Evolutionary conservation across 2,888 invertebrate species (phyloP).

Genomic region (Flexamia atlantica): DNA sequence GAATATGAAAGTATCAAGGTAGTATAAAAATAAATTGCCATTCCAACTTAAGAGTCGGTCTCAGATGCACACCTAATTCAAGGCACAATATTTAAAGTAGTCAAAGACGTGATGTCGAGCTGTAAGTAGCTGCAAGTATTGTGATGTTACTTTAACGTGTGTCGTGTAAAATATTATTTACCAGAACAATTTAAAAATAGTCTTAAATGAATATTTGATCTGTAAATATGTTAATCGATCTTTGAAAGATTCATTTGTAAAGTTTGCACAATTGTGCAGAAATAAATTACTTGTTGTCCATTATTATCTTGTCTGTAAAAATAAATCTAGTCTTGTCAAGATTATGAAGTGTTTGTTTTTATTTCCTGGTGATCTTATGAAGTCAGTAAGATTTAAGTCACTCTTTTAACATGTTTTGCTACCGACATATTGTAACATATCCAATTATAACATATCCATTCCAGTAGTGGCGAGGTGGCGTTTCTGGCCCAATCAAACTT

Average conservation of each 20-base stretch:
- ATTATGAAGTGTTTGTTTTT: neutral
- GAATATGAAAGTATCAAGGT: conserved; percentile 7
- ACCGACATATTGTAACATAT: too few relatives aligned
- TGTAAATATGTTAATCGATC: conserved; percentile 54
- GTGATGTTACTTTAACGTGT: conserved; percentile 43
- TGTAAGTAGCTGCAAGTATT: conserved; percentile 50
- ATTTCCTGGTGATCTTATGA: neutral
- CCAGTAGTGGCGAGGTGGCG: too few relatives aligned
- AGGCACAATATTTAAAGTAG: conserved; percentile 55
- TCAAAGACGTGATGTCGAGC: conserved; percentile 8
- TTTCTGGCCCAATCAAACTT: too few relatives aligned
- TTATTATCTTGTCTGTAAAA: conserved; percentile 53
- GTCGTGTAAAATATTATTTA: conserved; percentile 53
- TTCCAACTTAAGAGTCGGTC: conserved; percentile 52
- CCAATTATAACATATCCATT: too few relatives aligned
- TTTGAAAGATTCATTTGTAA: conserved; percentile 59
- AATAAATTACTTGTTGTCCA: conserved; percentile 57
- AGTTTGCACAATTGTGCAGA: conserved; percentile 56
- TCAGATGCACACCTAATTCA: conserved; percentile 42
- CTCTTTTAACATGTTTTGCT: too few relatives aligned
- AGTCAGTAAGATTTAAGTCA: too few relatives aligned
- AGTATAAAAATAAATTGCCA: conserved; percentile 43
- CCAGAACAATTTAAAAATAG: conserved; percentile 42
- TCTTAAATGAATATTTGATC: conserved; percentile 48
- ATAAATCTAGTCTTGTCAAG: conserved; percentile 52